phyloP scores from a whole-genome alignment of 1,140 invertebrate genomes.

The Halotydeus destructor region DNA sequence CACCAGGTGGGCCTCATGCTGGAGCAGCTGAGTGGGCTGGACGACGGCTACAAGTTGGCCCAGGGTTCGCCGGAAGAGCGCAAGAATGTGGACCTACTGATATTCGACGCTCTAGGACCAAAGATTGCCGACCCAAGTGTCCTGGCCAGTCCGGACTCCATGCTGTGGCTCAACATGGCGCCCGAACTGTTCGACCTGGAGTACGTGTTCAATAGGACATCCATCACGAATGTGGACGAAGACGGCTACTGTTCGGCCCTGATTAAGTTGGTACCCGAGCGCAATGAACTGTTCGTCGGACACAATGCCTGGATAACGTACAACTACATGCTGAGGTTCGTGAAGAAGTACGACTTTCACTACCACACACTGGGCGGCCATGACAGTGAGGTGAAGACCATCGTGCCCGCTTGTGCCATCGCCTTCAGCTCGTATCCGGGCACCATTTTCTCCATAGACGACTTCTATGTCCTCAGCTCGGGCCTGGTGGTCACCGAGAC shows the following conservation, averaged over 20 bases:
- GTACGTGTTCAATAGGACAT: constrained; percentile 1
- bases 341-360: constrained; percentile 25
- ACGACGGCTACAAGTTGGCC: constrained; percentile 24
- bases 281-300: constrained; percentile 8
- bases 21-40: constrained; percentile 29
- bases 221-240: constrained; percentile 16
- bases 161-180: constrained; percentile 1
- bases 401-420: constrained; percentile 2
- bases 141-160: background rate
- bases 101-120: background rate
- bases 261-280: constrained; percentile 31
- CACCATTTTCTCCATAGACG: constrained; percentile 24
- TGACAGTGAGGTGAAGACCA: background rate
- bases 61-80: background rate
- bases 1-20: constrained; percentile 41
- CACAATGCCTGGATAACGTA: constrained; percentile 24
- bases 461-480: constrained; percentile 24
- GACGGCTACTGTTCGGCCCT: constrained; percentile 37
- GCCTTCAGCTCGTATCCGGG: constrained; percentile 18
- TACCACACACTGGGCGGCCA: constrained; percentile 18
- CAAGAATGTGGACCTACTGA: constrained; percentile 1
- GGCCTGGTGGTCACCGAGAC: constrained; percentile 24
- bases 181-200: constrained; percentile 7
- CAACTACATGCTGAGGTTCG: constrained; percentile 22
- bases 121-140: background rate